phyloP scores from a whole-genome alignment of 2,888 invertebrate species.

The Sesamia inferens region DNA sequence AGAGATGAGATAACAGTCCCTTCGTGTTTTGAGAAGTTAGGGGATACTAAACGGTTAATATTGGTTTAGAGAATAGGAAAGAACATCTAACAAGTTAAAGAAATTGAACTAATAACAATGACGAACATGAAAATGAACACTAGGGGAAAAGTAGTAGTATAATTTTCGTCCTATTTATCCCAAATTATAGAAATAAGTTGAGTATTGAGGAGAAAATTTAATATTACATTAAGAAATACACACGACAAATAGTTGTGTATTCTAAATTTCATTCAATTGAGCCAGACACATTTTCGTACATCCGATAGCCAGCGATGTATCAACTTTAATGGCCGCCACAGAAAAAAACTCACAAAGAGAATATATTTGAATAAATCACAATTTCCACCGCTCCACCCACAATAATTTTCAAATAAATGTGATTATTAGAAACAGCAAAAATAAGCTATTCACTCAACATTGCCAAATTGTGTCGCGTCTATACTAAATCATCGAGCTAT shows the following conservation, averaged over 20 bases:
- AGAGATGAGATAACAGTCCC: conserved; percentile 34
- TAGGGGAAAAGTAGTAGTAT: neutral
- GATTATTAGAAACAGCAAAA: conserved; percentile 77
- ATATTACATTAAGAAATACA: neutral
- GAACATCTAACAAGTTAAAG: neutral
- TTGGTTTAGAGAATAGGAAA: neutral
- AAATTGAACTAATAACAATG: neutral
- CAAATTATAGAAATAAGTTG: neutral
- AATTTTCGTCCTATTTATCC: neutral
- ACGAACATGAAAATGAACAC: neutral
- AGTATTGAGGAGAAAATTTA: neutral
- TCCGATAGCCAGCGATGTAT: conserved; percentile 60
- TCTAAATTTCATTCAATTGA: conserved; percentile 43
- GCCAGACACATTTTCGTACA: conserved; percentile 47
- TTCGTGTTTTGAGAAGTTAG: conserved; percentile 15
- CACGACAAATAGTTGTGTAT: conserved; percentile 12
- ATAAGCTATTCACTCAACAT: conserved; percentile 76
- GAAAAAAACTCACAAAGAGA: conserved; percentile 68
- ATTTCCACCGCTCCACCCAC: conserved; percentile 71
- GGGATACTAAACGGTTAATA: neutral
- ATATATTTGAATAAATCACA: conserved; percentile 74
- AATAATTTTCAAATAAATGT: conserved; percentile 74
- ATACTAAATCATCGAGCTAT: conserved; percentile 77
- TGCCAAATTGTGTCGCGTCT: conserved; percentile 78
- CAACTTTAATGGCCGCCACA: conserved; percentile 63